Evolutionary conservation across 2,888 invertebrate genomes (phyloP), one percentile per base, ranked within the genome.

Genomic region (Ernsta delagoae): DNA sequence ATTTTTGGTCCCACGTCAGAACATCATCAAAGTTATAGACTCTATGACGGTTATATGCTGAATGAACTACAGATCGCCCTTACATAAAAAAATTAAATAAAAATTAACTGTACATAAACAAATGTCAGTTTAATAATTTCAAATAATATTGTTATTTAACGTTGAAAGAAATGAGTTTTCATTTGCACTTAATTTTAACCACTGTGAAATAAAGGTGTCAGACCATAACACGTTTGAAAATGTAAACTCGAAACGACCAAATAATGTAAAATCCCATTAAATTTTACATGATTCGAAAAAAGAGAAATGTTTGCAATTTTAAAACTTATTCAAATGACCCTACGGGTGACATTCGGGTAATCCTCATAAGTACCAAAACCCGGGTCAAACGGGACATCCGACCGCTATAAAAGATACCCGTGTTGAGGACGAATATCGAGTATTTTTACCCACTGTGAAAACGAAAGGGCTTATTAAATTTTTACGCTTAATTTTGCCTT

Each of bases 361-460:
- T 50, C 59, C 53, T 36, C 45, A 7, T 53, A 53, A 59, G 53
- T 16, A 60, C 53, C 36, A 8, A 57, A 11, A 9, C 9, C 59
- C 31, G 41, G 59, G 66, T 66, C 66, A 50, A 59, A 39, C 66
- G 59, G 66, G 66, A 53, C 53, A 60, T 53, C 59, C 65, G 65
- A 53, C 59, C 65, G n/a, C 65, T 66, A 66, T 66, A 66, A 66
- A 66, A 59, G 65, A 66, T 66, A 59, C 39, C 65, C 53, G 65
- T 50, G 50, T 57, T 4, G 36, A 36, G 24, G 39, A 9, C 11
- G 36, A 41, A 50, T 64, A 56, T 39, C 56, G 56, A 24, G 57
- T 48, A 36, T 54, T 65, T 36, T 65, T 59, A 11, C 3, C 48
- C 5, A 16, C 31, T 31, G 24, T 16, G 36, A 36, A 62, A 62